Base-by-base conservation (phyloP, 2,113 vertebrate genomes). In the Piaya cayana region DNA sequence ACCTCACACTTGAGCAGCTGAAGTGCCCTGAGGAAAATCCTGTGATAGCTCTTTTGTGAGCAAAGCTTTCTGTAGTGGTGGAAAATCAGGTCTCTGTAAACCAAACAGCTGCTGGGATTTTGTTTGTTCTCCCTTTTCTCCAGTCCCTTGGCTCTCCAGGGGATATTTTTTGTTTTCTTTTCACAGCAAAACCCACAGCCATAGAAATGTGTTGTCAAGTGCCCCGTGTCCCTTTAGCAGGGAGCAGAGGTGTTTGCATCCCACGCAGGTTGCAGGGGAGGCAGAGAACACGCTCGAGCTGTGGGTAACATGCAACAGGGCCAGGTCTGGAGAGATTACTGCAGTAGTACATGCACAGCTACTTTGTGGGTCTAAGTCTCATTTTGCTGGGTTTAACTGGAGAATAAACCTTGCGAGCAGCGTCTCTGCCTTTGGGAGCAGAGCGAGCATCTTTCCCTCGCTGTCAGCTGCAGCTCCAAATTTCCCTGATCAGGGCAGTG, bases 91-190 rank as follows among this genome's bases (percentile, higher is more conserved):
- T 64, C 79, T 77, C 42, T 59, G 34, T 22, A 81, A 83, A 25
- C 18, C 79, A 39, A 79, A 53, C n/a, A 17, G 22, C 53, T 77
- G 9, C 82, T 19, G 11, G 27, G n/a, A 62, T 72, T 62, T 82
- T 92, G 52, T 90, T 92, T 90, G 75, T 67, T 86, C 64, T 92
- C 53, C 49, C 62, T 82, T 87, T 72, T 64, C 30, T 88, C 52
- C 23, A 1, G 16, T 34, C 14, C 15, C 15, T 64, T 45, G 27
- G 43, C 65, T 92, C 88, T 88, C 79, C n/a, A 32, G 82, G 69
- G 85, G 50, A 67, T 37, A 81, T 70, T 64, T 26, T 52, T 47
- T 55, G 14, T 69, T 68, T 75, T 91, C 81, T 89, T 96, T 92
- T 91, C 88, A 68, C n/a, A 75, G 80, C 92, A 79, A 55, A 86